phyloP scores from a whole-genome alignment of 2,888 invertebrate species.

The Drosophila peninsularis region DNA sequence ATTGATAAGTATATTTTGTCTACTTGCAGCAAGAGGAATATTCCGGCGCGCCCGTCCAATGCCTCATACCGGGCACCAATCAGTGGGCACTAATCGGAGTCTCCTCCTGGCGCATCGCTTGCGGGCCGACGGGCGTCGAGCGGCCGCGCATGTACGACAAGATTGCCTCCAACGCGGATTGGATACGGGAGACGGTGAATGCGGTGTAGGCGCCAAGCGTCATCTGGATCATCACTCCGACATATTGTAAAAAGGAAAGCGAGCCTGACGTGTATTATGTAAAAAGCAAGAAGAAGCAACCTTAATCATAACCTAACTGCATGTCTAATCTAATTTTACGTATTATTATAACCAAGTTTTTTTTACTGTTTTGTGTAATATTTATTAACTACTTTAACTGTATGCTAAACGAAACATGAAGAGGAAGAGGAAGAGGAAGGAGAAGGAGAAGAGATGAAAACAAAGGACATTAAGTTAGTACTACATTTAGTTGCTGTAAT shows the following conservation, averaged over 20 bases:
- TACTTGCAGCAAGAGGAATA: conserved; percentile 91
- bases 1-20: background rate
- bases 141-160: conserved; percentile 93
- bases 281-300: conserved; percentile 28
- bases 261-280: conserved; percentile 55
- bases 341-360: conserved; percentile 45
- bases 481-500: conserved; percentile 40
- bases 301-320: conserved; percentile 56
- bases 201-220: conserved; percentile 66
- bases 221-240: background rate
- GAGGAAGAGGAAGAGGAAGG: background rate
- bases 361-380: conserved; percentile 78
- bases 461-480: conserved; percentile 46
- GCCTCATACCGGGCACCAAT: conserved; percentile 89
- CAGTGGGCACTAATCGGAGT: conserved; percentile 93
- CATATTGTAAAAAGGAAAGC: conserved; percentile 28
- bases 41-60: conserved; percentile 94
- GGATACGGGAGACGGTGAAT: conserved; percentile 92
- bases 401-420: conserved; percentile 37
- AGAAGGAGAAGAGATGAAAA: conserved; percentile 12
- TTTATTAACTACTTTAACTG: conserved; percentile 76
- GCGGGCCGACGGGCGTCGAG: conserved; percentile 90
- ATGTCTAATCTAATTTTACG: conserved; percentile 39
- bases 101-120: conserved; percentile 94
- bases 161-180: conserved; percentile 92